Evolutionary conservation across 2,888 invertebrate species (phyloP), one percentile per base, ranked within the genome.

Genomic region (Andrena haemorrhoa): DNA sequence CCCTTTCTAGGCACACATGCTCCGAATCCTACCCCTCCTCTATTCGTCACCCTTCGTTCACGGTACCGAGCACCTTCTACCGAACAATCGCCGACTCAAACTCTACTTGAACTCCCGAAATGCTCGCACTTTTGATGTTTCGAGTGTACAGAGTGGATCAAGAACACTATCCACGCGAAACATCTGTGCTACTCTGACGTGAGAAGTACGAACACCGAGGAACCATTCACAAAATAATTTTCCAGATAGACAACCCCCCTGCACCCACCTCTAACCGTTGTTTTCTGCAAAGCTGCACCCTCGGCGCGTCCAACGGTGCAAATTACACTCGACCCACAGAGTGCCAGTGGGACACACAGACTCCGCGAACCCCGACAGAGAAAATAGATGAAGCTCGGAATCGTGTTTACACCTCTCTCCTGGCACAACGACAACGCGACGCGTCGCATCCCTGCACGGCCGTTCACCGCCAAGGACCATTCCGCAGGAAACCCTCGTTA

Each of bases 321-420:
- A 69, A 75, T 69, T 1, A 1, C 23, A 58, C 58, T 72, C 63
- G 47, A 58, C 8, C 41, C 8, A 58, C 29, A 35, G 64, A 76
- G 74, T 33, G 70, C 16, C 35, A 56, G 23, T 23, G 71, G 2
- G 60, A 71, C 1, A n/a, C 76, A 49, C 47, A 53, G n/a, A n/a
- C 60, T 72, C 41, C 82, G n/a, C 70, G 23, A 63, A 10, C 29
- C 31, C 58, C 5, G 33, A 10, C 41, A 12, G 63, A 49, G 6
- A 56, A 23, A 71, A 41, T 47, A 41, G 64, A 60, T 63, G 56
- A 53, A 49, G 53, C 33, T 58, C 8, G 31, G 35, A 58, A 58
- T 26, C 66, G 72, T 61, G 79, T 83, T 79, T 86, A 82, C 82
- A 82, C 66, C 78, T 82, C 70, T 73, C 70, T 72, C 58, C 10